These are phyloP conservation scores for Dendroctonus ponderosae DNA, from an alignment of 1,140 invertebrate species.

Conservation along the genomic window DNA sequence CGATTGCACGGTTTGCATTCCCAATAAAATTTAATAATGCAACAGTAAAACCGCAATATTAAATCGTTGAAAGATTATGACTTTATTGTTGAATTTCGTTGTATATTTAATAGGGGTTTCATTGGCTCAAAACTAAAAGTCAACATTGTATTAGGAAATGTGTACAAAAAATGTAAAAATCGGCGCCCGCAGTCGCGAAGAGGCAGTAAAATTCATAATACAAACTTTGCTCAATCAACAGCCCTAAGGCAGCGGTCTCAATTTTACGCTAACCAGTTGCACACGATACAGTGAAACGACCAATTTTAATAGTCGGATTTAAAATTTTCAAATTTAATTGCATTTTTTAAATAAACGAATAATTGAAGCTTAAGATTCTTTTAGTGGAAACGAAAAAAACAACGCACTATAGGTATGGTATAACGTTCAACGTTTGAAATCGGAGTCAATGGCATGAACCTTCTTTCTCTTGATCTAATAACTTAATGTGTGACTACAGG, in stretches of 20 bases:
- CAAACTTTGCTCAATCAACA: slow-evolving; percentile 46
- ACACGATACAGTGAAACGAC: slow-evolving; percentile 23
- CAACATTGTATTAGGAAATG: slow-evolving; percentile 45
- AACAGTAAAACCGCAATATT: slow-evolving; percentile 29
- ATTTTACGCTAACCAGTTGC: slow-evolving; percentile 39
- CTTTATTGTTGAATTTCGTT: slow-evolving; percentile 41
- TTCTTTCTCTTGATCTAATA: no score
- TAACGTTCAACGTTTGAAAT: no score
- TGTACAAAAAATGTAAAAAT: slow-evolving; percentile 45
- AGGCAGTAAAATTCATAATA: slow-evolving; percentile 47
- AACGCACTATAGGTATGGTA: no score
- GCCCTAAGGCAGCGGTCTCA: slow-evolving; percentile 34
- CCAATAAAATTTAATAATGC: slow-evolving; percentile 34
- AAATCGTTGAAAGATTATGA: slow-evolving; percentile 29
- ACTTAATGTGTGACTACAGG: no score
- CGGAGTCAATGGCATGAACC: no score
- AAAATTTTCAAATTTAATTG: slow-evolving; percentile 7
- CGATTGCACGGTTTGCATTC: slow-evolving; percentile 19
- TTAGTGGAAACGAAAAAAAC: no score
- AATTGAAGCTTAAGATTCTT: no score
- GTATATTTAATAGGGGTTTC: slow-evolving; percentile 43
- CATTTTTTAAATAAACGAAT: no score
- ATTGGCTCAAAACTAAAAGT: slow-evolving; percentile 45
- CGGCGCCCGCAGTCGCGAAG: slow-evolving; percentile 41
- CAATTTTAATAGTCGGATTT: slow-evolving; percentile 8